Evolutionary conservation across 2,113 vertebrate genomes (phyloP), one percentile per base, ranked within the genome.

Genomic region (Sigmodon hispidus): DNA sequence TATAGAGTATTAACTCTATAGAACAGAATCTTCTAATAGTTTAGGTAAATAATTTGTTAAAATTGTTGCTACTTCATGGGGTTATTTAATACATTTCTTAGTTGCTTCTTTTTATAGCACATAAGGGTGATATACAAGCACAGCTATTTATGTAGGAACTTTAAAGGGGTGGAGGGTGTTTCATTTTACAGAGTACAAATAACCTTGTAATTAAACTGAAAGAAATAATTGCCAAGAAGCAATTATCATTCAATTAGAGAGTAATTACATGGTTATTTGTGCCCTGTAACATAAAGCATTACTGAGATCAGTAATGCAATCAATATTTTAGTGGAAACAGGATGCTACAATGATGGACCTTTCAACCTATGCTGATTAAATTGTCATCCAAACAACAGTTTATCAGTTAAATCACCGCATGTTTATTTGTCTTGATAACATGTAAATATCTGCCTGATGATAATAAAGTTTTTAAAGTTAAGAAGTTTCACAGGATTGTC

Each of bases 241-340:
- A 98, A 98, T 99, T 98, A 98, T 98, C 95, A 96, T 98, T 98
- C 98, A 98, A 98, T 99, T 98, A 98, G 98, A 98, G 97, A 98
- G 97, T 98, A 98, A 98, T 98, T 98, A 98, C 96, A 96, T 98
- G 97, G 97, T 98, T 98, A 98, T 98, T 98, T 98, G 97, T 98
- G 97, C 97, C 96, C 98, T 98, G 95, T 97, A 98, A 98, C 98
- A 98, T 98, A 98, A 98, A 97, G 86, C 97, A 97, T 98, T 98
- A 97, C 97, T 95, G 96, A 98, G 98, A 98, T 98, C 97, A 97
- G 98, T 96, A 98, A 97, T 0, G 89, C 97, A 98, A 98, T 99
- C 98, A 98, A 98, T 98, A 98, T 98, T 98, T 98, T 98, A 98
- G 97, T 96, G 98, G 98, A 98, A 98, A 97, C 96, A 97, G 96